A percentile compares a stretch with the other conserved stretches of the same genome.
These are phyloP conservation scores for Vulpes vulpes DNA, from an alignment of 2,113 vertebrate species.

Conservation along the genomic window DNA sequence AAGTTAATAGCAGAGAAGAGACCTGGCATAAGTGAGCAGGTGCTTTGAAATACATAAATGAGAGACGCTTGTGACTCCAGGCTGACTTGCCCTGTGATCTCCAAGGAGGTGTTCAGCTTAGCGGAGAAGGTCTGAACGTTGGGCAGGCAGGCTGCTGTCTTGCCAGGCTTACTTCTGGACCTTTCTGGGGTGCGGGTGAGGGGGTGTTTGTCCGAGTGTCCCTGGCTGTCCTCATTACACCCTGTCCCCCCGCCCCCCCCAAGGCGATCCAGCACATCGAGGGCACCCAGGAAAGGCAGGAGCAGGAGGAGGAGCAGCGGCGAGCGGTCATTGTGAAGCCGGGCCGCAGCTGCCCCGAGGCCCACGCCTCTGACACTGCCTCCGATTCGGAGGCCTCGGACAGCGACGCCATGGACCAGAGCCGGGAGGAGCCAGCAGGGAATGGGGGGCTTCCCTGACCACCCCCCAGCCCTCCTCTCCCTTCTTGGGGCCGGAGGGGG, in stretches of 20 bases:
- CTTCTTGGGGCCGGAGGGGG: slow-evolving; percentile 78
- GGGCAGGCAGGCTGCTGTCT: background rate
- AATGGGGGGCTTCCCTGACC: slow-evolving; percentile 93
- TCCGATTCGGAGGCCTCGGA: slow-evolving; percentile 93
- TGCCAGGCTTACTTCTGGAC: background rate
- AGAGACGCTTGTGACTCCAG: background rate
- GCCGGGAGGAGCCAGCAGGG: slow-evolving; percentile 88
- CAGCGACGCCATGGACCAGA: slow-evolving; percentile 90
- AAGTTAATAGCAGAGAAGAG: background rate
- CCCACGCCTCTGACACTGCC: slow-evolving; percentile 93
- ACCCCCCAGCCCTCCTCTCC: slow-evolving; percentile 82
- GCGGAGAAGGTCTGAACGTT: background rate
- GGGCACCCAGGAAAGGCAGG: slow-evolving; percentile 94
- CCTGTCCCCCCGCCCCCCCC: slow-evolving; percentile 73
- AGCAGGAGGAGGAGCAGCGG: slow-evolving; percentile 94
- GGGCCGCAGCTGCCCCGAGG: slow-evolving; percentile 87
- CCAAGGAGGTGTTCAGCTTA: background rate
- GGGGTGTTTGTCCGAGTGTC: background rate
- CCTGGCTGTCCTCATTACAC: background rate
- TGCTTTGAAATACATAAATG: background rate
- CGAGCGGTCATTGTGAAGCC: slow-evolving; percentile 95
- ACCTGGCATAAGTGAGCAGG: background rate
- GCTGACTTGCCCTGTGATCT: background rate
- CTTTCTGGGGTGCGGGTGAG: background rate
- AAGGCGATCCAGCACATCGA: slow-evolving; percentile 99